Base-by-base conservation (phyloP, 1,140 invertebrate species). In the Cyclargus thomasi region DNA sequence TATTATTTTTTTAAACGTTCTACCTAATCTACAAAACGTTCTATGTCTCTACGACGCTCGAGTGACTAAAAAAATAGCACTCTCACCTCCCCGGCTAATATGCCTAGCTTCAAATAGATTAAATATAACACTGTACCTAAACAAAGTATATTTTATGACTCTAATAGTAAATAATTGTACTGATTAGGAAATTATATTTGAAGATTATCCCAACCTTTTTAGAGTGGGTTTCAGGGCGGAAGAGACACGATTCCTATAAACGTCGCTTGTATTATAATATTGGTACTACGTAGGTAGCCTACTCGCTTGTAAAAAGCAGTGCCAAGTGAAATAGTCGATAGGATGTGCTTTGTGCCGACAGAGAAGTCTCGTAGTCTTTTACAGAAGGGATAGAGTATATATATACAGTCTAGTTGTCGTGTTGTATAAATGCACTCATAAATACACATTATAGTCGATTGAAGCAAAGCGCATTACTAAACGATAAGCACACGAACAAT, bases 401-500 rank as follows among this genome's bases (percentile, higher is more conserved):
- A 59, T 11, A 20, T 59, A 59, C 20, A 59, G 18, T 59, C 29
- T 29, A 29, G 5, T 20, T 22, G 18, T 59, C 2, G 20, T 21
- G 55, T 20, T 18, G 20, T 59, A 47, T 14, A 18, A 59, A 59
- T 59, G 20, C 17, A 59, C 18, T 59, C 55, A 21, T 22, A 21
- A 69, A 76, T 71, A 74, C 70, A 70, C 68, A 76, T 74, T 78
- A 79, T 73, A 81, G 22, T 76, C 74, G 70, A 76, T 83, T 76
- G 75, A 90, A 90, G 86, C 87, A 70, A 90, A 90, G 87, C 87
- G 80, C 76, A 86, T 78, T 83, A 79, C 76, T 76, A 74, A 85
- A 84, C 78, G 83, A 78, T 85, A 88, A 86, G 85, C 86, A 90
- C 86, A 88, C 84, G 82, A 66, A 90, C 88, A 87, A 88, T 90